These are phyloP conservation scores for Aurelia sp. DNA, from an alignment of 30 jellyfish, hydroid and myxozoan genomes.

Conservation along the genomic window DNA sequence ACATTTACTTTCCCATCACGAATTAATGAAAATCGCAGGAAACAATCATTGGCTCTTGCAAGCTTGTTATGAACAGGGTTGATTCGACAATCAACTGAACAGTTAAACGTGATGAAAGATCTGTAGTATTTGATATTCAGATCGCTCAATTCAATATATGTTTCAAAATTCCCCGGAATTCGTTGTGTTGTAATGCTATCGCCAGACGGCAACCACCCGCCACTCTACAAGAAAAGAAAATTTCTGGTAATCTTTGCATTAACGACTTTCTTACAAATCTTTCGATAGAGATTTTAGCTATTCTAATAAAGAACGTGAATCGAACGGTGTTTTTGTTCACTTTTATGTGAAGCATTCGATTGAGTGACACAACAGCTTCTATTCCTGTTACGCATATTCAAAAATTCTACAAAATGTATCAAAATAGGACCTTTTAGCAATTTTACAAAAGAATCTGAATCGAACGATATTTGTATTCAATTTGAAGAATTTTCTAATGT, in stretches of 20 bases:
- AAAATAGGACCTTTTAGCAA: too few relatives aligned
- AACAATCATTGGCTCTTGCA: conserved; percentile 81
- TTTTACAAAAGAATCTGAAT: too few relatives aligned
- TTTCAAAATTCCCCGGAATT: conserved; percentile 90
- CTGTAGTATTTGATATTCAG: conserved; percentile 61
- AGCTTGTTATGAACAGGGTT: conserved; percentile 55
- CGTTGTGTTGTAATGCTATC: conserved; percentile 78
- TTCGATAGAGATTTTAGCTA: too few relatives aligned
- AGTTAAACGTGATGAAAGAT: conserved; percentile 61
- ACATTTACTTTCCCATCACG: conserved; percentile 26
- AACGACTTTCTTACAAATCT: too few relatives aligned
- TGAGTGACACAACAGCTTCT: too few relatives aligned
- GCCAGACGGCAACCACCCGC: conserved; percentile 89
- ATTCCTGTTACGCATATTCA: too few relatives aligned
- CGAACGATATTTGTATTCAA: too few relatives aligned
- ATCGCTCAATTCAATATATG: conserved; percentile 58
- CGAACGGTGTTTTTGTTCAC: too few relatives aligned
- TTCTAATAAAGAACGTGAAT: too few relatives aligned
- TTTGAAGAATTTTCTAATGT: too few relatives aligned
- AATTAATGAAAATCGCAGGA: conserved; percentile 60
- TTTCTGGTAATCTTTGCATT: not conserved
- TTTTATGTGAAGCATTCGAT: too few relatives aligned
- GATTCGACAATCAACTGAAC: conserved; percentile 92
- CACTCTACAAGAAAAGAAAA: conserved; percentile 31
- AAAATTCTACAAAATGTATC: too few relatives aligned